Conservation (phyloP, 2,888 invertebrate species). For the Hyposoter didymator region DNA sequence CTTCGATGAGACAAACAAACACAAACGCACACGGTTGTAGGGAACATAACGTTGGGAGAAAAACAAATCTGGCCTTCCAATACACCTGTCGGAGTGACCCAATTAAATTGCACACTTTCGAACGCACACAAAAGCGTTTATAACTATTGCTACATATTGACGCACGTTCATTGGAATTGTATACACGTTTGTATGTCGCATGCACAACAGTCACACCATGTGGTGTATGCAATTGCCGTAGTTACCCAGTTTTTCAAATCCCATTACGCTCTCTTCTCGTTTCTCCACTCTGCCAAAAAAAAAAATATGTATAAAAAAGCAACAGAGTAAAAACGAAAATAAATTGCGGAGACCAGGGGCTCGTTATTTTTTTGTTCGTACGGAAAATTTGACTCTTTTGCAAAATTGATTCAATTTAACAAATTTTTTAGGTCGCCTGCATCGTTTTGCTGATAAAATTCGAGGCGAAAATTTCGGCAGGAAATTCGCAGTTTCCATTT, state of each 20-base stretch:
- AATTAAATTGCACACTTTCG: constrained; percentile 62
- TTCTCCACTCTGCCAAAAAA: background rate
- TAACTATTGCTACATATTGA: constrained; percentile 32
- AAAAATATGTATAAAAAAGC: background rate
- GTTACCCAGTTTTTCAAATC: constrained; percentile 10
- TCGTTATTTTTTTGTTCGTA: background rate
- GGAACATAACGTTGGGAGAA: constrained; percentile 3
- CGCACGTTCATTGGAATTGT: constrained; percentile 9
- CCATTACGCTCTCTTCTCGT: background rate
- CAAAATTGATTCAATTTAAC: background rate
- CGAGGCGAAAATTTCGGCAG: background rate
- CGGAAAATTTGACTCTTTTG: background rate
- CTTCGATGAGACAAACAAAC: constrained; percentile 7
- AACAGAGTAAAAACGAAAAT: background rate
- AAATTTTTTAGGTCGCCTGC: background rate
- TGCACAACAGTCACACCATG: background rate
- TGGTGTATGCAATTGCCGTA: constrained; percentile 1
- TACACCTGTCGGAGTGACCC: constrained; percentile 68
- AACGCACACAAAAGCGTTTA: constrained; percentile 9
- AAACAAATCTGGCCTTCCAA: constrained; percentile 66
- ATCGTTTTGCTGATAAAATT: background rate
- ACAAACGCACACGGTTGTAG: background rate
- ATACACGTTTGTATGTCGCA: background rate
- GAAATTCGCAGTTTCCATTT: background rate
- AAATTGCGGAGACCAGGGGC: background rate